Evolutionary conservation across 2,797 vertebrate species (phyloP).

Genomic region (Semaprochilodus insignis): DNA sequence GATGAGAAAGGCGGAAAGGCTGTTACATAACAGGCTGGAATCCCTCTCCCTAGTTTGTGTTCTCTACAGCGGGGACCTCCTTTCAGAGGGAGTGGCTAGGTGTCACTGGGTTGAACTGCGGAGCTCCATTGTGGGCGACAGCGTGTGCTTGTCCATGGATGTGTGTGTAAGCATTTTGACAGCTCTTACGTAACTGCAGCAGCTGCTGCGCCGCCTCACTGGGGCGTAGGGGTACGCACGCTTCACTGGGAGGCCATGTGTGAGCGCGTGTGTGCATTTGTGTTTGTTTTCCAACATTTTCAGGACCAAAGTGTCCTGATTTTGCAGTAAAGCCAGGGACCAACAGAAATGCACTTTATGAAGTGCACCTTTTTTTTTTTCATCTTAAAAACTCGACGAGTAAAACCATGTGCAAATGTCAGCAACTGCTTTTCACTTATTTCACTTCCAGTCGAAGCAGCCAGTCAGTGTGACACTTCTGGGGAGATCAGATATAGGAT

Average conservation of each 20-base stretch:
- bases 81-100: conserved; percentile 37
- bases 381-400: not conserved
- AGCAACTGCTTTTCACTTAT: no score
- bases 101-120: conserved; percentile 32
- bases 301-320: not conserved
- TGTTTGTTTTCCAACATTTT: conserved; percentile 3
- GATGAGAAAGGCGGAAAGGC: conserved; percentile 8
- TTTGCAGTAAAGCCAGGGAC: not conserved
- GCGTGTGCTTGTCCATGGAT: conserved; percentile 27
- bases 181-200: conserved; percentile 54
- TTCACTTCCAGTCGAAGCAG: no score
- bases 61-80: conserved; percentile 37
- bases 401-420: no score
- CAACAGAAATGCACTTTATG: not conserved
- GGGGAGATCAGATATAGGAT: no score
- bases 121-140: conserved; percentile 16
- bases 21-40: conserved; percentile 29
- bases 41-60: conserved; percentile 33
- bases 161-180: conserved; percentile 32
- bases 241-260: conserved; percentile 3
- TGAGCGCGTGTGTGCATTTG: not conserved
- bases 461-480: no score
- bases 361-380: no score
- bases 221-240: conserved; percentile 27
- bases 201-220: conserved; percentile 52